phyloP scores from a whole-genome alignment of 2,797 vertebrate genomes.

The Acrossocheilus fasciatus region DNA sequence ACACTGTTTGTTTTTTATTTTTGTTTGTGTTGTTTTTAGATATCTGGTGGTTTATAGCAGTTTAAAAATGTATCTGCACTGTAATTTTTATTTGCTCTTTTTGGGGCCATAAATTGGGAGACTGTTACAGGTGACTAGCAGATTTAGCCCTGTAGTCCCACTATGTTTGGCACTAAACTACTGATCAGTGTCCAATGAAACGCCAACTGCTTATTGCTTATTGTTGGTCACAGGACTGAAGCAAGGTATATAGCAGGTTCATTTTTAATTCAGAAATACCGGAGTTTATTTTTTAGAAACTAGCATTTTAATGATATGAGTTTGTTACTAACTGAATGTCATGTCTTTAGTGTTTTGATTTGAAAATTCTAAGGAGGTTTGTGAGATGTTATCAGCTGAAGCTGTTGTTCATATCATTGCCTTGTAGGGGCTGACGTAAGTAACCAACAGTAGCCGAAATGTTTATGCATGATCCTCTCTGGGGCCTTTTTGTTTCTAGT shows the following conservation, averaged over 20 bases:
- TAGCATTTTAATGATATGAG: slow-evolving; percentile 17
- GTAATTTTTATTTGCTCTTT: slow-evolving; percentile 32
- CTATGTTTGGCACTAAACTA: slow-evolving; percentile 39
- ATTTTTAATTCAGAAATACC: slow-evolving; percentile 9
- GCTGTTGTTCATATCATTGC: slow-evolving; percentile 9
- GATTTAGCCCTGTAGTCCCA: background rate
- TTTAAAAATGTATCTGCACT: slow-evolving; percentile 17
- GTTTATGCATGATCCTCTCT: slow-evolving; percentile 5
- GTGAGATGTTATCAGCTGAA: slow-evolving; percentile 15
- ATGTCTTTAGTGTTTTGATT: background rate
- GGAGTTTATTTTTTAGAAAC: slow-evolving; percentile 22
- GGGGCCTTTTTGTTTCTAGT: slow-evolving; percentile 15
- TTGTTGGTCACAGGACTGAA: slow-evolving; percentile 1
- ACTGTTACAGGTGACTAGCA: background rate
- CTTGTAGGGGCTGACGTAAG: background rate
- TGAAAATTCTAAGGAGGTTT: slow-evolving; percentile 7
- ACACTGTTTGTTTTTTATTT: slow-evolving; percentile 5
- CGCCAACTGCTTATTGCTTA: background rate
- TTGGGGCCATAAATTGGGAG: slow-evolving; percentile 17
- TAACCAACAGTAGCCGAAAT: background rate
- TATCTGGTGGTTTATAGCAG: background rate
- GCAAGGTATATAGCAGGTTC: background rate
- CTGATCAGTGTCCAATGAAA: slow-evolving; percentile 25
- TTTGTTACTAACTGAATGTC: slow-evolving; percentile 31
- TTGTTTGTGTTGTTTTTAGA: slow-evolving; percentile 22